Base-by-base conservation (phyloP, 2,888 invertebrate species). In the Zygogramma bicolorata region DNA sequence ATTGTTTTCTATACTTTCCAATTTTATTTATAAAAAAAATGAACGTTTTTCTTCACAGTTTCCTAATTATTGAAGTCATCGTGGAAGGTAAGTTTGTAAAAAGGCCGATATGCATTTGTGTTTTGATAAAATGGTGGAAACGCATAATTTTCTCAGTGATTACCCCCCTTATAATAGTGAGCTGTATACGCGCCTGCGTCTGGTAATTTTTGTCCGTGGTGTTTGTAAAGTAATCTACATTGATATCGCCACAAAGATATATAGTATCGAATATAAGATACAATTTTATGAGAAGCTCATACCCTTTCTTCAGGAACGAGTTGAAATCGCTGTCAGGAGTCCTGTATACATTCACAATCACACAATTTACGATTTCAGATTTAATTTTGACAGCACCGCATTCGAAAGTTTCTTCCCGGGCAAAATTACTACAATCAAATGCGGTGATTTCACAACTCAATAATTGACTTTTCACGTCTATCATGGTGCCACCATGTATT, bases 341-440 rank as follows among this genome's bases (percentile, higher is more conserved):
- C 53, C 53, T 53, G 10, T 57, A 57, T 18, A 57, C 57, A 25
- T 57, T 57, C 57, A 57, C 25, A 27, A 57, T 57, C 10, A 57
- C 57, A 57, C 25, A 22, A 57, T 57, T 25, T 8, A 25, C 22
- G 8, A 57, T 57, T 57, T n/a, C 53, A 4, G 53, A 53, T 3
- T 53, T 53, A 61, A 61, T 61, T 61, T 31, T 61, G 38, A 57
- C n/a, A 5, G 57, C 57, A 25, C 57, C 22, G n/a, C 57, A 57
- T 27, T 57, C 25, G 25, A 57, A 25, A 57, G n/a, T 27, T 25
- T 57, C 57, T 57, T 57, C 25, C 10, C 25, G 22, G 27, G 57
- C 57, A 57, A 25, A 57, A 3, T 57, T 25, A n/a, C 57, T 25
- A 57, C 57, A 57, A 27, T 57, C 57, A 57, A 13, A 40, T 7